Conservation (phyloP, 2,888 invertebrate genomes). For the Drosophila kuntzei region DNA sequence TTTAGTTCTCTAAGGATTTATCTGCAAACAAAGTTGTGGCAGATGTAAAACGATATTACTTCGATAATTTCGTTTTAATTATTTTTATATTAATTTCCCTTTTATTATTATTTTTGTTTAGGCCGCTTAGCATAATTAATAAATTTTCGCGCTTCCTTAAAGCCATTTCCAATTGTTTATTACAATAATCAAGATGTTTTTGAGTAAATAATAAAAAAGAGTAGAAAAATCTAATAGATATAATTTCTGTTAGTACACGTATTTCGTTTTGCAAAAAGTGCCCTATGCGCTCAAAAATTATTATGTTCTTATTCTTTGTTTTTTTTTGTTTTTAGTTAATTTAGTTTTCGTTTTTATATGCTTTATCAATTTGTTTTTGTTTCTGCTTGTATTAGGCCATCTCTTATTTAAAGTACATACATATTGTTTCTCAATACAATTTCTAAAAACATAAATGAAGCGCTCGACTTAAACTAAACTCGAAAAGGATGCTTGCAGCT, state of each 20-base stretch:
- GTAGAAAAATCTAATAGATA: conserved; percentile 81
- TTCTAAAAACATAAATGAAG: conserved; percentile 70
- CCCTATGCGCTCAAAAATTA: conserved; percentile 80
- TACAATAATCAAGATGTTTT: conserved; percentile 68
- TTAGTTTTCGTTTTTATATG: conserved; percentile 27
- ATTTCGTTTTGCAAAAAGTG: conserved; percentile 78
- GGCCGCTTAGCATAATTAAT: conserved; percentile 71
- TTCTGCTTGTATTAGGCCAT: conserved; percentile 35
- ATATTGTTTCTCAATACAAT: conserved; percentile 61
- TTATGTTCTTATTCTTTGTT: conserved; percentile 50
- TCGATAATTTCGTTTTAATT: conserved; percentile 42
- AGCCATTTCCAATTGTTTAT: conserved; percentile 65
- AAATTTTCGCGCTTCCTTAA: conserved; percentile 57
- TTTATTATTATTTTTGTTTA: conserved; percentile 42
- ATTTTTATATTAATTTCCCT: conserved; percentile 31
- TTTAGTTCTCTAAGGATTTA: conserved; percentile 55
- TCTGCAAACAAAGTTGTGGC: conserved; percentile 50
- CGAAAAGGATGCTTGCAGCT: conserved; percentile 41
- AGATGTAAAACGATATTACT: conserved; percentile 62
- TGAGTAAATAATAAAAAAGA: conserved; percentile 79
- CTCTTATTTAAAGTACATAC: conserved; percentile 58
- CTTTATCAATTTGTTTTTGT: conserved; percentile 27
- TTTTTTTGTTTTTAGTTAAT: conserved; percentile 39
- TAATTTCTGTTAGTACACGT: conserved; percentile 64
- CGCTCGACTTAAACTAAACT: conserved; percentile 66